Evolutionary conservation across 2,888 invertebrate species (phyloP).

Genomic region (Drosophila longiperda): DNA sequence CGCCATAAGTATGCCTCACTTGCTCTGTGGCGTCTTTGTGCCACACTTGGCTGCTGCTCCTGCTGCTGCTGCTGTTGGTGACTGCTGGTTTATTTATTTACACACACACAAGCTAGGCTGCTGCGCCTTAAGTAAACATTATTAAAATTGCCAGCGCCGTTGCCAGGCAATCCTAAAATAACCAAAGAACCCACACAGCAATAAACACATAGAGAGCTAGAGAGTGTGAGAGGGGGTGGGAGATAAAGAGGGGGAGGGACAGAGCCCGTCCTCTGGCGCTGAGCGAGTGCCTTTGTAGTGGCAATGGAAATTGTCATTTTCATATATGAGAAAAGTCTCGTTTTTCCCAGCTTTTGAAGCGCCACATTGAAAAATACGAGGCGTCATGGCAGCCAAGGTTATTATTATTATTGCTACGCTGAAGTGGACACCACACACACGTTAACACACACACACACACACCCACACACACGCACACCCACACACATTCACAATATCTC

Average conservation of each 20-base stretch:
- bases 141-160: conserved; percentile 77
- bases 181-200: conserved; percentile 54
- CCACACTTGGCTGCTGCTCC: conserved; percentile 38
- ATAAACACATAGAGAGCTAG: conserved; percentile 5
- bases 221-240: conserved; percentile 2
- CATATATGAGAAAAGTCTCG: conserved; percentile 65
- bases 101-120: conserved; percentile 37
- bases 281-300: conserved; percentile 56
- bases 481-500: neutral
- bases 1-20: conserved; percentile 58
- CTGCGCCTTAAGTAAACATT: conserved; percentile 79
- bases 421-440: conserved; percentile 61
- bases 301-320: conserved; percentile 77
- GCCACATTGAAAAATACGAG: conserved; percentile 65
- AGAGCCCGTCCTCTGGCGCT: conserved; percentile 9
- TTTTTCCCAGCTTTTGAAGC: conserved; percentile 43
- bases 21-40: conserved; percentile 44
- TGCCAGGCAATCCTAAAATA: conserved; percentile 75
- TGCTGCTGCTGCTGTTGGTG: conserved; percentile 19
- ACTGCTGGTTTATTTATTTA: conserved; percentile 50
- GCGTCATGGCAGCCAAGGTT: conserved; percentile 73
- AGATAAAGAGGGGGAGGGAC: neutral
- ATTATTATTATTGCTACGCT: conserved; percentile 77
- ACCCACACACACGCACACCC: conserved; percentile 2
- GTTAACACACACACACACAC: conserved; percentile 12